Evolutionary conservation across 2,797 vertebrate genomes (phyloP), one percentile per base, ranked within the genome.

Genomic region (Paramormyrops hopkinsi): DNA sequence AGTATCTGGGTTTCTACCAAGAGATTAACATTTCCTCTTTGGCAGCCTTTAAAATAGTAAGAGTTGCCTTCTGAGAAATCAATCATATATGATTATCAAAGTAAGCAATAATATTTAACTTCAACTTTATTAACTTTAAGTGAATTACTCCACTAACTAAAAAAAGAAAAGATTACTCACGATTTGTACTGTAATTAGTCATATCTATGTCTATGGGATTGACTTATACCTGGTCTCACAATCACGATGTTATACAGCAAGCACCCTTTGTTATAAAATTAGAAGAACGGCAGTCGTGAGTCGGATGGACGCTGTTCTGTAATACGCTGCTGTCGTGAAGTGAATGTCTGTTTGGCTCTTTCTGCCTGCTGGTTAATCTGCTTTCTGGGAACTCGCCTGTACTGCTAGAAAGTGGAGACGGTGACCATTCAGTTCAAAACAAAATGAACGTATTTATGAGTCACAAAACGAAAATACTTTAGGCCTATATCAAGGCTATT

Each of bases 1-100:
- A 89, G 86, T 89, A 89, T 76, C 89, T 82, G 89, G 53, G 86
- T 89, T 46, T 89, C 37, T 89, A 76, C 85, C 76, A 87, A 89
- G 86, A 87, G 62, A 79, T 53, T 65, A 89, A 69, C 86, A 54
- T 90, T 90, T 90, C 89, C 87, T 88, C 87, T 83, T 83, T 85
- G 87, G 56, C 22, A 37, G 89, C 54, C 69, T 56, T 56, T 50
- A 73, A 86, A 17, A 86, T 76, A 50, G 29, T 25, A 54, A 87
- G 62, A 22, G 41, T 19, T 88, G n/a, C 56, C 54, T 88, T 88
- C 51, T 53, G 51, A 56, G 46, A 86, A 86, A 17, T 86, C 33
- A 88, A 12, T 46, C 54, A 53, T 6, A 41, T 8, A 14, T 33
- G n/a, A 25, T 22, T 2, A 22, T 65, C 25, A 65, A 88, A 88